Base-by-base conservation (phyloP, 2,113 vertebrate genomes). In the Antigone vipio region DNA sequence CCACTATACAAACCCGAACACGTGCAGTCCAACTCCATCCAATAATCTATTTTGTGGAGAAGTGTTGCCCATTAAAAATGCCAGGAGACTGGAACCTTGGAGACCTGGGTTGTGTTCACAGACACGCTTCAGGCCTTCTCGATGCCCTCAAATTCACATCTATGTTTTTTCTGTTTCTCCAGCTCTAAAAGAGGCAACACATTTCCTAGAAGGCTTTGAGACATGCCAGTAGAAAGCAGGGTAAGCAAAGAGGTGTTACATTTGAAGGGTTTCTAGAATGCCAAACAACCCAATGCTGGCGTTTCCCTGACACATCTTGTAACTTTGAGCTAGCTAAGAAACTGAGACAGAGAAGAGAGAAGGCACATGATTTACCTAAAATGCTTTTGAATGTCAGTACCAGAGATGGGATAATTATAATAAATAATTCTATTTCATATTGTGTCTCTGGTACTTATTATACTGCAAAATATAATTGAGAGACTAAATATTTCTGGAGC, bases 401-500 rank as follows among this genome's bases (percentile, higher is more conserved):
- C 13, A 64, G 73, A 87, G 35, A 81, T 69, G 13, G 15, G 35
- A 79, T 85, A 95, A 92, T 91, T 89, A 64, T 50, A 92, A 79
- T 62, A 93, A 89, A 88, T 89, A 91, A 75, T 93, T 95, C 40
- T 45, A 40, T 95, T 75, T 86, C 52, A 78, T 78, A 12, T 49
- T 81, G 14, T 50, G 19, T 40, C 56, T 94, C 66, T 93, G 52
- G 49, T 89, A 68, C 35, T n/a, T 53, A 84, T 75, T 72, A 42
- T 68, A 67, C 30, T 84, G 60, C 49, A 92, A 93, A 86, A 92
- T 85, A 53, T 58, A 85, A 67, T 38, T 29, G 56, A 89, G 73
- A 68, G 29, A 62, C 40, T 82, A 88, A 93, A 83, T 92, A 94
- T 95, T 93, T 89, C 63, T 87, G 73, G 60, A 92, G 45, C 44